A percentile compares a stretch with the other conserved stretches of the same genome.
phyloP scores from a whole-genome alignment of 1,140 invertebrate species.

The Drosophila lacertosa region DNA sequence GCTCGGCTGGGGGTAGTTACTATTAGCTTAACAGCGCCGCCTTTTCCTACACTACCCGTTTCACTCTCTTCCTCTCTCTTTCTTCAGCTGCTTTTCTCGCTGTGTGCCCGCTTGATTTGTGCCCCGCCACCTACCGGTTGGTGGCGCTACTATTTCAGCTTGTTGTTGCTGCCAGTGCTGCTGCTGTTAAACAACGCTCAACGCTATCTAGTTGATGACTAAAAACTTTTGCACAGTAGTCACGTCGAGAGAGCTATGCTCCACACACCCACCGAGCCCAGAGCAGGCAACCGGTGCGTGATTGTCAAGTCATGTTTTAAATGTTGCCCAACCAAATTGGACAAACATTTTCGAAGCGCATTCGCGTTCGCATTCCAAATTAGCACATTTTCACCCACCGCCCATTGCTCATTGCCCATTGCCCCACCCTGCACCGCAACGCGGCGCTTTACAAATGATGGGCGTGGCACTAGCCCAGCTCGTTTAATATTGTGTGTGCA shows the following conservation, averaged over 20 bases:
- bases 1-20: not conserved
- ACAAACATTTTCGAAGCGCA: conserved; percentile 74
- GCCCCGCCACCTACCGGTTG: too few species aligned
- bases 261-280: conserved; percentile 7
- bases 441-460: conserved; percentile 12
- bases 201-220: conserved; percentile 76
- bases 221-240: conserved; percentile 64
- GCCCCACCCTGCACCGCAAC: not conserved
- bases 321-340: conserved; percentile 80
- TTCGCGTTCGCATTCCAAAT: conserved; percentile 63
- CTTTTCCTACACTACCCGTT: not conserved
- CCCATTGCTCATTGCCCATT: too few species aligned
- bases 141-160: conserved; percentile 10
- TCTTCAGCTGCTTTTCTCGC: conserved; percentile 4
- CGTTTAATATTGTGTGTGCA: conserved; percentile 41
- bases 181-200: conserved; percentile 69
- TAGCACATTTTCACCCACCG: conserved; percentile 64
- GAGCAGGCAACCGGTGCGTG: conserved; percentile 52
- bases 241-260: conserved; percentile 31
- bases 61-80: not conserved
- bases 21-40: too few species aligned
- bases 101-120: conserved; percentile 12
- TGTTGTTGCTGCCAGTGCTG: conserved; percentile 8
- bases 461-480: conserved; percentile 39
- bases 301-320: conserved; percentile 80